Conservation (phyloP, 2,888 invertebrate species). For the Rotaria socialis region DNA sequence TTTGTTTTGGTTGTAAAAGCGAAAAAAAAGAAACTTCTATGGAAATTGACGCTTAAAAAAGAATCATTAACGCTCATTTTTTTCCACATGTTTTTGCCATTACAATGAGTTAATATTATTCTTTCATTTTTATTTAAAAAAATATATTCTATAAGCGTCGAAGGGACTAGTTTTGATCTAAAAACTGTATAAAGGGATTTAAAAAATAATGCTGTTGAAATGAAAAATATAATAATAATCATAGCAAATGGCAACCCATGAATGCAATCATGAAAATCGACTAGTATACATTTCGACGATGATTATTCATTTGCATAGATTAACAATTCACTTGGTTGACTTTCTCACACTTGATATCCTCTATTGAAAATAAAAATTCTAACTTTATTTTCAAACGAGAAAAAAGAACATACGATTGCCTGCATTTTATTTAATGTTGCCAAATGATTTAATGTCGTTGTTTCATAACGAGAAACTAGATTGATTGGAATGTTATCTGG, state of each 20-base stretch:
- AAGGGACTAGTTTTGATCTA: not conserved
- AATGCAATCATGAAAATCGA: not conserved
- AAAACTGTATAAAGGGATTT: not conserved
- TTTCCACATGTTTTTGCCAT: too few relatives aligned
- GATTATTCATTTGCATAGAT: not conserved
- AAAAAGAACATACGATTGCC: not conserved
- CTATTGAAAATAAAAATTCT: not conserved
- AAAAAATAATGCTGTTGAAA: not conserved
- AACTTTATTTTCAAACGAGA: not conserved
- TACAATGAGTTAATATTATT: too few relatives aligned
- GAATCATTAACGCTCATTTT: too few relatives aligned
- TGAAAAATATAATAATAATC: not conserved
- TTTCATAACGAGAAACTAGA: not conserved
- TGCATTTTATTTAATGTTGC: not conserved
- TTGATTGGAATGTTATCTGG: not conserved
- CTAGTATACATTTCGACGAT: not conserved
- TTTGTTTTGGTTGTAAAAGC: too few relatives aligned
- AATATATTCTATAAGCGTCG: too few relatives aligned
- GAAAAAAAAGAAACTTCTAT: too few relatives aligned
- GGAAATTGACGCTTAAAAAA: too few relatives aligned
- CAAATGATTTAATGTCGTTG: not conserved
- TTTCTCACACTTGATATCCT: not conserved
- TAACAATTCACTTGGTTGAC: not conserved
- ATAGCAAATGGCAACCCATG: not conserved
- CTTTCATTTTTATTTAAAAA: too few relatives aligned